These are phyloP conservation scores for Prorops nasuta DNA, from an alignment of 1,140 invertebrate species.

Conservation along the genomic window DNA sequence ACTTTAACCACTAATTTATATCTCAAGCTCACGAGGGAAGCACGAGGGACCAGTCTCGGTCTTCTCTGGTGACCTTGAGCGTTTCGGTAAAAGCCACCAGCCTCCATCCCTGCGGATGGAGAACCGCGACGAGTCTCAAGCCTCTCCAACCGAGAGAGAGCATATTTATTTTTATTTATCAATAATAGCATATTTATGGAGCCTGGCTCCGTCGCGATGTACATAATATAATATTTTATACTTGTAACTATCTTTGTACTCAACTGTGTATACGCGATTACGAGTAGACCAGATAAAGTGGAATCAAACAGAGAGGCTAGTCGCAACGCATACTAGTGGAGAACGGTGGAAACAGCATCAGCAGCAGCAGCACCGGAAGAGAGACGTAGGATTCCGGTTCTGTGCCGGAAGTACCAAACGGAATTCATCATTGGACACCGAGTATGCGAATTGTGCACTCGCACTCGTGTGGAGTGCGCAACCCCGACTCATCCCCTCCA, in stretches of 20 bases:
- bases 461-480: too few species aligned
- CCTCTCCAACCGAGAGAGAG: neutral
- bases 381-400: too few species aligned
- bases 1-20: too few species aligned
- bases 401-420: too few species aligned
- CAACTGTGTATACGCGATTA: slow-evolving; percentile 4
- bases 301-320: slow-evolving; percentile 47
- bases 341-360: too few species aligned
- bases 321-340: slow-evolving; percentile 26
- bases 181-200: neutral
- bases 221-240: slow-evolving; percentile 23
- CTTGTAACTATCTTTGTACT: slow-evolving; percentile 2
- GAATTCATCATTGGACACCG: too few species aligned
- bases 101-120: too few species aligned
- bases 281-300: slow-evolving; percentile 15
- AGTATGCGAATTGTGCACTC: too few species aligned
- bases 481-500: too few species aligned
- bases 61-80: too few species aligned
- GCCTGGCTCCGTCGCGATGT: slow-evolving; percentile 13
- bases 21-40: neutral
- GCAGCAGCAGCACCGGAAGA: too few species aligned
- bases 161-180: neutral
- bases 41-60: too few species aligned
- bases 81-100: neutral
- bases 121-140: neutral